Percentiles rank a stretch among this genome's conserved stretches.
Evolutionary conservation across 1,140 invertebrate genomes (phyloP).

Genomic region (Ridgeia piscesae): DNA sequence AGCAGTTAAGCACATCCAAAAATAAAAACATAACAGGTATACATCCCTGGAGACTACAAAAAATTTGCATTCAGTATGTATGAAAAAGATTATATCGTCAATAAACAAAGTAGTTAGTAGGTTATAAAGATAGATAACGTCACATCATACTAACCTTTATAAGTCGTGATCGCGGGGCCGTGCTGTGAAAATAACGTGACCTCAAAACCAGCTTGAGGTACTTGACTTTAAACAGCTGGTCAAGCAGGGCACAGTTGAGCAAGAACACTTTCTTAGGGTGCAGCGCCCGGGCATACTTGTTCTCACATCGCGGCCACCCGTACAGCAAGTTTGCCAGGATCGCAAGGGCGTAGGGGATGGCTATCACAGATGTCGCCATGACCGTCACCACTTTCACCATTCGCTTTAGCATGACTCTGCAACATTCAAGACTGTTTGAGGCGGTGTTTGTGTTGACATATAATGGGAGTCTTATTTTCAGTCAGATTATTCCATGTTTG

Average conservation of each 20-base stretch:
- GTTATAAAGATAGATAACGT: no score
- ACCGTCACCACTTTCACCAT: background rate
- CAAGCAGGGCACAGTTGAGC: constrained; percentile 46
- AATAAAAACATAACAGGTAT: background rate
- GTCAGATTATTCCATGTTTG: no score
- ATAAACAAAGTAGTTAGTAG: no score
- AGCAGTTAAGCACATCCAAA: background rate
- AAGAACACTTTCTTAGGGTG: constrained; percentile 51
- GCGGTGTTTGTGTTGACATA: no score
- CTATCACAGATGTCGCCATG: constrained; percentile 38
- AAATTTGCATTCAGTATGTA: background rate
- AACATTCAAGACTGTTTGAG: background rate
- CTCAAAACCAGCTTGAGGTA: constrained; percentile 42
- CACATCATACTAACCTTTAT: constrained; percentile 42
- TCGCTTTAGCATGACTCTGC: constrained; percentile 6
- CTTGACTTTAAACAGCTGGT: constrained; percentile 38
- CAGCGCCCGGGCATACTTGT: constrained; percentile 40
- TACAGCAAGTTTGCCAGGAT: constrained; percentile 46
- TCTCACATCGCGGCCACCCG: constrained; percentile 43
- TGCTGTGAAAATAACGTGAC: constrained; percentile 48
- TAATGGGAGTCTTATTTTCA: no score
- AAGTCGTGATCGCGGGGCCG: constrained; percentile 34
- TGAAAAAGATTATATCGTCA: background rate
- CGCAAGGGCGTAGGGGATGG: constrained; percentile 48
- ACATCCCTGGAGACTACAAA: background rate